These are phyloP conservation scores for Pseudomyrmex sp. DNA, from an alignment of 1,140 invertebrate genomes.

Conservation along the genomic window DNA sequence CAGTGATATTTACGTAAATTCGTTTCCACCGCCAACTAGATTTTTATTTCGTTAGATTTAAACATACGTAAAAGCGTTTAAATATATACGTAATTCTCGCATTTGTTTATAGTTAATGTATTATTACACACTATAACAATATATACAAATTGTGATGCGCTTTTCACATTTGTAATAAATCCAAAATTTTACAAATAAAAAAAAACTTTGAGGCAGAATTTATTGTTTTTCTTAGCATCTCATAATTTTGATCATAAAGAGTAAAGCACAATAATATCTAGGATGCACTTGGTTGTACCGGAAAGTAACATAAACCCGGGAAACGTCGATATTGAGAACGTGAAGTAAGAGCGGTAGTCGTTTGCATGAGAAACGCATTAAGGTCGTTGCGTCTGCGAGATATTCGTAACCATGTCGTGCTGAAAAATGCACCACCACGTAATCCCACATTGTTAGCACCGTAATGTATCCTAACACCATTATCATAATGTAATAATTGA, in stretches of 20 bases:
- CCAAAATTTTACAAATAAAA: not conserved
- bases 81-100: not conserved
- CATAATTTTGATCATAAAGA: conserved; percentile 12
- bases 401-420: conserved; percentile 36
- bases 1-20: conserved; percentile 25
- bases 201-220: not conserved
- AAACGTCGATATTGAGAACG: conserved; percentile 49
- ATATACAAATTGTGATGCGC: too few relatives aligned
- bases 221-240: not conserved
- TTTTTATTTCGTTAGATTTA: conserved; percentile 16
- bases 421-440: conserved; percentile 38
- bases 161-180: too few relatives aligned
- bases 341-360: conserved; percentile 34
- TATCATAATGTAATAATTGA: conserved; percentile 16
- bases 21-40: not conserved
- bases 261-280: conserved; percentile 18
- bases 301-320: conserved; percentile 36
- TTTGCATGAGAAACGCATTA: conserved; percentile 60
- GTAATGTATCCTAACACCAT: conserved; percentile 6
- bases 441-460: conserved; percentile 21
- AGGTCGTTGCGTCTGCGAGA: conserved; percentile 48
- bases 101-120: not conserved
- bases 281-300: not conserved
- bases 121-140: not conserved
- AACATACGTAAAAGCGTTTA: not conserved